Evolutionary conservation across 2,797 vertebrate genomes (phyloP).

Genomic region (Tiaroga cobitis): DNA sequence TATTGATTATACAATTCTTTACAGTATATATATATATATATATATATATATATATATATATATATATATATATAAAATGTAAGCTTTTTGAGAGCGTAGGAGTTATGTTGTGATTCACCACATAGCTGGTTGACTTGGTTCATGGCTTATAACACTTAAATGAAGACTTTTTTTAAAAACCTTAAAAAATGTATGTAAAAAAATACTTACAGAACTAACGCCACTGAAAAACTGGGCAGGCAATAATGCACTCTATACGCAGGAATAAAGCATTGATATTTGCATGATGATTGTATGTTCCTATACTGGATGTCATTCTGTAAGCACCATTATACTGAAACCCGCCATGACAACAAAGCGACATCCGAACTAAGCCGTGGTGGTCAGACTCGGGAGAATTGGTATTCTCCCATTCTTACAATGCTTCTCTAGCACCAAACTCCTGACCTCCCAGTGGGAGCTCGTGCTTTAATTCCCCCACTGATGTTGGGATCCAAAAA

Average conservation of each 20-base stretch:
- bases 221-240: neutral
- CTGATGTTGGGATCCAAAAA: constrained; percentile 74
- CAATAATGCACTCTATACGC: neutral
- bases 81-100: too few relatives aligned
- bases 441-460: constrained; percentile 72
- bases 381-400: constrained; percentile 64
- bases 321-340: constrained; percentile 59
- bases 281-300: neutral
- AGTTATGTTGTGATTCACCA: too few relatives aligned
- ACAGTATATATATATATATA: too few relatives aligned
- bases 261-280: neutral
- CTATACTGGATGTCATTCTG: neutral
- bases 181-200: neutral
- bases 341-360: constrained; percentile 65
- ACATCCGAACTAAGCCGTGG: constrained; percentile 61
- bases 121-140: too few relatives aligned
- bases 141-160: too few relatives aligned
- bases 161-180: too few relatives aligned
- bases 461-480: constrained; percentile 74
- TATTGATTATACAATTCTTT: too few relatives aligned
- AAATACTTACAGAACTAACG: neutral
- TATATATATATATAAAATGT: too few relatives aligned
- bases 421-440: constrained; percentile 27
- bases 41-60: too few relatives aligned
- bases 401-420: constrained; percentile 59